Percentiles rank a stretch among this genome's conserved stretches.
phyloP scores from a whole-genome alignment of 2,113 vertebrate genomes.

The Cariama cristata region DNA sequence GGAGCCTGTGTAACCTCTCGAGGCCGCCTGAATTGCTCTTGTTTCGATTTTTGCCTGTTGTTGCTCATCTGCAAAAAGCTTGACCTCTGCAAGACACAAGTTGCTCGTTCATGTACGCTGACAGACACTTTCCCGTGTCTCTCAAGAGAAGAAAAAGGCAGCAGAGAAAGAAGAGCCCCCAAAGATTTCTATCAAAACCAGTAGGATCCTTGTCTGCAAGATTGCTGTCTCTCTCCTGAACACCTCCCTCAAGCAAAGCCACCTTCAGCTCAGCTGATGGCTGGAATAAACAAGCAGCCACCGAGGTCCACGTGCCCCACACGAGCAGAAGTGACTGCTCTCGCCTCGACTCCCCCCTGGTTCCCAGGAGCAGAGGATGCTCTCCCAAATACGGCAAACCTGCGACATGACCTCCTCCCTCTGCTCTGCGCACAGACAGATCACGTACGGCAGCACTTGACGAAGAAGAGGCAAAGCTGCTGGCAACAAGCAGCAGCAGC shows the following conservation, averaged over 20 bases:
- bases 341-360: neutral
- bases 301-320: rapidly evolving
- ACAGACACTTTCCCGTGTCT: neutral
- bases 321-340: neutral
- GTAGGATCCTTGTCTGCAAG: neutral
- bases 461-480: neutral
- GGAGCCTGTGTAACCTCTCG: neutral
- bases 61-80: neutral
- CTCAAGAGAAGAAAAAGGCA: neutral
- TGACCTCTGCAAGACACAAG: neutral
- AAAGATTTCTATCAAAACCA: neutral
- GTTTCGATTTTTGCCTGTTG: neutral
- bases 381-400: neutral
- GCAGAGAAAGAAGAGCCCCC: neutral
- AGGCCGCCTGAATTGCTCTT: neutral
- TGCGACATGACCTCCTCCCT: neutral
- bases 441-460: neutral
- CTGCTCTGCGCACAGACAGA: neutral
- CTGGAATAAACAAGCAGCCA: neutral
- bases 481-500: constrained; percentile 17
- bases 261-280: neutral
- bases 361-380: neutral
- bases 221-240: neutral
- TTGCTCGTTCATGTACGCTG: neutral
- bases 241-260: neutral